Base-by-base conservation (phyloP, 2,113 vertebrate species). In the Oncorhynchus tshawytscha region DNA sequence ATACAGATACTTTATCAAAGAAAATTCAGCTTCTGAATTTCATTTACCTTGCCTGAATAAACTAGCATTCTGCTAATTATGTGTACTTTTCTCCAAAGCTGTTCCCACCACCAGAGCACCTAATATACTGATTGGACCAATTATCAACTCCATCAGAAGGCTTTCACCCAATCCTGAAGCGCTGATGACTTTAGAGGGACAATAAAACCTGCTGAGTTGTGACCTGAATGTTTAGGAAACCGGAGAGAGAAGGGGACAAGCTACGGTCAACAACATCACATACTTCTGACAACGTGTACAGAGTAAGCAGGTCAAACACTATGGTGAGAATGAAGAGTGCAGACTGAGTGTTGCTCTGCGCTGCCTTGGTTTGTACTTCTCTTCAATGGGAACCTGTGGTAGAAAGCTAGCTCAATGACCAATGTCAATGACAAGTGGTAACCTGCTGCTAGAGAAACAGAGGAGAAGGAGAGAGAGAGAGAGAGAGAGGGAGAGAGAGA, bases 61-160 rank as follows among this genome's bases (percentile, higher is more conserved):
- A 6, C 67, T 62, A 7, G 29, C 20, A 73, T 62, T 73, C 24
- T 74, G 51, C 85, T 85, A 84, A 86, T 78, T 70, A 64, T 78
- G 85, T 85, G 77, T 82, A 22, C 77, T 84, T 62, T 62, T 62
- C 54, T 62, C 59, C 2, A 62, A n/a, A 62, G 4, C 64, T 87
- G 82, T 85, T 88, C 85, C 82, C 83, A 78, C 84, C 85, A 77
- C 84, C 85, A 77, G 77, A 81, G 67, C 75, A 81, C 24, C 91
- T 88, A 87, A 89, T 92, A 90, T 91, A 91, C 87, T 78, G 84
- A 93, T 91, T 83, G 84, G 81, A 88, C 87, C 89, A 92, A 93
- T 93, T 91, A 93, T 86, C 83, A 88, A 91, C 89, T 93, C 90
- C 88, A 91, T 94, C 92, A 93, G 90, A 67, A 18, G 80, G 24